These are phyloP conservation scores for Carabus problematicus DNA, from an alignment of 2,888 invertebrate species.

Conservation along the genomic window DNA sequence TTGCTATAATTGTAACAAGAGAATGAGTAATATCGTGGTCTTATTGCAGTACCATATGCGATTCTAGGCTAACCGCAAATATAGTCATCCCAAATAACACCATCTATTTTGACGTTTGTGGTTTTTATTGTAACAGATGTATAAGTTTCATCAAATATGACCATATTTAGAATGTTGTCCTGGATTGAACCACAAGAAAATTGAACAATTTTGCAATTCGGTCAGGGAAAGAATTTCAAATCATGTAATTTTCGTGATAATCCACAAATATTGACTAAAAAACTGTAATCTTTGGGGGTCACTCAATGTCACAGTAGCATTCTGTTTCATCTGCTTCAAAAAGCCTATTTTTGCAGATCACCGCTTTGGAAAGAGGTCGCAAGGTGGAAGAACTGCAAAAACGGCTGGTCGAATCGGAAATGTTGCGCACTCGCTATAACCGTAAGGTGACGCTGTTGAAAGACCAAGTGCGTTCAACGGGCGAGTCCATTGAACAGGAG, in stretches of 20 bases:
- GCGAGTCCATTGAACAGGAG: slow-evolving; percentile 75
- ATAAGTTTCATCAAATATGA: too few relatives aligned
- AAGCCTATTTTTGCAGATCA: slow-evolving; percentile 66
- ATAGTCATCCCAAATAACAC: too few relatives aligned
- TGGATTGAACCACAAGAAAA: too few relatives aligned
- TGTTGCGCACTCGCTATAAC: slow-evolving; percentile 76
- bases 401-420: slow-evolving; percentile 80
- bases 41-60: too few relatives aligned
- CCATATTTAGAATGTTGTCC: background rate
- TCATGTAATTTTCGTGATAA: too few relatives aligned
- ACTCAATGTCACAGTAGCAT: background rate
- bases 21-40: too few relatives aligned
- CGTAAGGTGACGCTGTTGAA: slow-evolving; percentile 75
- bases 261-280: too few relatives aligned
- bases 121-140: too few relatives aligned
- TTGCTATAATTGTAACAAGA: too few relatives aligned
- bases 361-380: slow-evolving; percentile 80
- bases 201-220: background rate
- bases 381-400: slow-evolving; percentile 86
- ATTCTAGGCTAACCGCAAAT: too few relatives aligned
- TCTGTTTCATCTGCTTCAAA: background rate
- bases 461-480: slow-evolving; percentile 72
- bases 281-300: background rate
- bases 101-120: too few relatives aligned
- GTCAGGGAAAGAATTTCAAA: background rate